Evolutionary conservation across 2,113 vertebrate genomes (phyloP), one percentile per base, ranked within the genome.

Genomic region (Mus spicilegus): DNA sequence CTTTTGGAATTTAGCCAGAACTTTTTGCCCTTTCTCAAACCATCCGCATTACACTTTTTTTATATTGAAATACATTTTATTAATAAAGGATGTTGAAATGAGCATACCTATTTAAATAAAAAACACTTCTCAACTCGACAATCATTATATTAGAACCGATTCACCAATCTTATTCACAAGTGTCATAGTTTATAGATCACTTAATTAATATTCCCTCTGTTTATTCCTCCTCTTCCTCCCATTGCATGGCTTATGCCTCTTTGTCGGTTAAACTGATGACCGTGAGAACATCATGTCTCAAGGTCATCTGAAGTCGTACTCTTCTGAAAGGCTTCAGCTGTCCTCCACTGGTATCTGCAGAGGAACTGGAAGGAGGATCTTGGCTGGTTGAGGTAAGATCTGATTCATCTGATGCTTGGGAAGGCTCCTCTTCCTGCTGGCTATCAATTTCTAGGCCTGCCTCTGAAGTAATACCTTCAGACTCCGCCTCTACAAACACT

Each of bases 161-260:
- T 96, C 95, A 98, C 96, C 96, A 76, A 72, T 94, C 70, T 95
- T 98, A 99, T 97, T 98, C 96, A 98, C 98, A 98, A 87, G 91
- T 98, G 90, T 39, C 87, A 96, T 65, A 97, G 91, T 98, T 97
- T 97, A 98, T 87, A 98, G 67, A 75, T 70, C 73, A 36, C 92
- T 98, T 98, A 99, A 98, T 96, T 98, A 89, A 98, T 98, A 97
- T 98, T 99, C 98, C 98, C 99, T 98, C 99, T 99, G 91, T 99
- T 99, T 90, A 99, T 99, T 96, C 99, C 98, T 98, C 99, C 98
- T 99, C 99, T 98, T 97, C 98, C 98, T 98, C 99, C 98, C 98
- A 99, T 97, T 93, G 98, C 98, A 96, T 99, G 98, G 97, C 98
- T 98, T 88, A 99, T 97, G 99, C 99, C 99, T 98, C 98, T 98